Evolutionary conservation across 2,797 vertebrate species (phyloP).

Genomic region (Mergus octosetaceus): DNA sequence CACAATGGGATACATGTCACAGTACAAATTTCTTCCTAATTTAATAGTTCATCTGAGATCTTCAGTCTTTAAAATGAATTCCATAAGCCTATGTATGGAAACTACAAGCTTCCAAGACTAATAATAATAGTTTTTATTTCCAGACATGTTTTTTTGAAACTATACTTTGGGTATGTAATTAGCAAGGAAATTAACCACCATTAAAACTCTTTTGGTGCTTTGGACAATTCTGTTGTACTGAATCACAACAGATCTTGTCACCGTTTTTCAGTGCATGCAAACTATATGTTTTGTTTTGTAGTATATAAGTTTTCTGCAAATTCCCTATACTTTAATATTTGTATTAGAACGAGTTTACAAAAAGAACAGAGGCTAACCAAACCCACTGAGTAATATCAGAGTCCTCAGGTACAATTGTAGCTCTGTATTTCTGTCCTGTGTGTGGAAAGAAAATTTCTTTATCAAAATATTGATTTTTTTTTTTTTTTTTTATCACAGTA

Average conservation of each 20-base stretch:
- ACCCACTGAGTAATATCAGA: not conserved
- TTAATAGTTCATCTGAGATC: not conserved
- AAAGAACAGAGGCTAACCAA: not conserved
- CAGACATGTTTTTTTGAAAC: not conserved
- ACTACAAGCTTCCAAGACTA: not conserved
- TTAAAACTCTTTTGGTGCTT: not conserved
- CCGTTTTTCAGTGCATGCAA: not conserved
- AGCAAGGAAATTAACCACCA: not conserved
- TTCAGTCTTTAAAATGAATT: not conserved
- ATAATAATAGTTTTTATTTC: not conserved
- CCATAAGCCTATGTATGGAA: not conserved
- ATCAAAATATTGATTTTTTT: not conserved
- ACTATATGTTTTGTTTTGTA: not conserved
- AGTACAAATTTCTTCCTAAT: not conserved
- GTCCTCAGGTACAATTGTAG: not conserved
- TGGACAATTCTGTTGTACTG: not conserved
- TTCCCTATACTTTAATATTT: not conserved
- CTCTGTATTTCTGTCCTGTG: not conserved
- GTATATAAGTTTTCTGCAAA: not conserved
- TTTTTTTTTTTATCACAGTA: not conserved
- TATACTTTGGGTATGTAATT: not conserved
- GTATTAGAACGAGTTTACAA: not conserved
- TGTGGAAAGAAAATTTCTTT: not conserved
- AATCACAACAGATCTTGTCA: not conserved
- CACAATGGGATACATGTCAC: fast-evolving